phyloP scores from a whole-genome alignment of 2,888 invertebrate genomes.

The Patella pellucida region DNA sequence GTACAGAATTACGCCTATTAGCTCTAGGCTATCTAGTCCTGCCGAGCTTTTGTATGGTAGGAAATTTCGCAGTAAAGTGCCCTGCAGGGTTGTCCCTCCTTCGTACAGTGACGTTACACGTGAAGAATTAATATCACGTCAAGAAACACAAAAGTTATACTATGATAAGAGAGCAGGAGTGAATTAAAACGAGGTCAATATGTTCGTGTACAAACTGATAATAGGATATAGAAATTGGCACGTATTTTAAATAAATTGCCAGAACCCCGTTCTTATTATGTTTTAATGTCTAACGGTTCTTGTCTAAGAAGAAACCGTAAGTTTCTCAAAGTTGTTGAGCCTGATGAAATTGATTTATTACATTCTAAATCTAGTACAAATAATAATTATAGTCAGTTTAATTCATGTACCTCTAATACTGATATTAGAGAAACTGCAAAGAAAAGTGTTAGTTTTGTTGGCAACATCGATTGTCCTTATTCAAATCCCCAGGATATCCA shows the following conservation, averaged over 20 bases:
- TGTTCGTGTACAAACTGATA: not conserved
- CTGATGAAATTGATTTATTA: too few species aligned
- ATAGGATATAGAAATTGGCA: not conserved
- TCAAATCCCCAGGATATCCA: too few species aligned
- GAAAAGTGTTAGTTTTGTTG: too few species aligned
- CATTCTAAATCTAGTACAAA: too few species aligned
- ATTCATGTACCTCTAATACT: too few species aligned
- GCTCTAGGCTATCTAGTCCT: not conserved
- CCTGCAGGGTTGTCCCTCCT: not conserved
- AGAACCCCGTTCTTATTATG: not conserved
- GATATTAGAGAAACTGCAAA: too few species aligned
- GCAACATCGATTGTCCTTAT: too few species aligned
- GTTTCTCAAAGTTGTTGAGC: too few species aligned
- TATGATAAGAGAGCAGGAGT: not conserved
- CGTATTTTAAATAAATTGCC: not conserved
- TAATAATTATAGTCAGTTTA: too few species aligned
- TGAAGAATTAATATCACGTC: not conserved
- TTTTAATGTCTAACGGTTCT: not conserved
- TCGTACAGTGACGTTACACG: not conserved
- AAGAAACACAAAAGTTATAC: not conserved
- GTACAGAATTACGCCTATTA: not conserved
- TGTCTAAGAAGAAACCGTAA: not conserved
- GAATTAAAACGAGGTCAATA: not conserved
- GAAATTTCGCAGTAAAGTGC: not conserved
- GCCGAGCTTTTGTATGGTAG: not conserved